Percentiles rank a stretch among this genome's conserved stretches.
Conservation (phyloP, 2,113 vertebrate genomes). For the Ursus arctos region DNA sequence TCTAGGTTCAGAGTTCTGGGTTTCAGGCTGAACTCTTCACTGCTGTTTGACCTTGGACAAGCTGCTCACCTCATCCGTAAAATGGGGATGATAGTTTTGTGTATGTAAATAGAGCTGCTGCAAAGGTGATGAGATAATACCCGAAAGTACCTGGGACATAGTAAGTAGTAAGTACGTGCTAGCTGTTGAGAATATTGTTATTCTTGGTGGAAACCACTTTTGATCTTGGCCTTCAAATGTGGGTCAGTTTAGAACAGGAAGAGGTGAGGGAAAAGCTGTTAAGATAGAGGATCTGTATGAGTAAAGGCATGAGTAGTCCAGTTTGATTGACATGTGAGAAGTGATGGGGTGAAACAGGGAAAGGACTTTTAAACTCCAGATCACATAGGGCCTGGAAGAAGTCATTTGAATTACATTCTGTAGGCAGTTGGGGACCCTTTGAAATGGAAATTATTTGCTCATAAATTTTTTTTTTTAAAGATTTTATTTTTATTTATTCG, state of each 20-base stretch:
- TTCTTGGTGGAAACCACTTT: not conserved
- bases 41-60: not conserved
- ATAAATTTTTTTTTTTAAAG: not conserved
- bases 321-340: slow-evolving; percentile 7
- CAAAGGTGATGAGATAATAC: not conserved
- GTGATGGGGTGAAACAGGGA: not conserved
- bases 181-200: not conserved
- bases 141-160: not conserved
- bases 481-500: too few relatives aligned
- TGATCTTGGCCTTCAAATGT: slow-evolving; percentile 39
- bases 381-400: not conserved
- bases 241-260: not conserved
- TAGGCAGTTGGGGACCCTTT: not conserved
- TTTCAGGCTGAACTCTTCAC: not conserved
- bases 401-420: not conserved
- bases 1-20: not conserved
- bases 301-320: not conserved
- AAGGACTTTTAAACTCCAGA: slow-evolving; percentile 21
- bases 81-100: not conserved
- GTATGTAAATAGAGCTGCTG: not conserved
- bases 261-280: not conserved
- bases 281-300: not conserved
- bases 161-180: not conserved
- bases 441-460: slow-evolving; percentile 61
- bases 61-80: not conserved